Conservation (phyloP, 2,113 vertebrate species). For the Varanus komodoensis region DNA sequence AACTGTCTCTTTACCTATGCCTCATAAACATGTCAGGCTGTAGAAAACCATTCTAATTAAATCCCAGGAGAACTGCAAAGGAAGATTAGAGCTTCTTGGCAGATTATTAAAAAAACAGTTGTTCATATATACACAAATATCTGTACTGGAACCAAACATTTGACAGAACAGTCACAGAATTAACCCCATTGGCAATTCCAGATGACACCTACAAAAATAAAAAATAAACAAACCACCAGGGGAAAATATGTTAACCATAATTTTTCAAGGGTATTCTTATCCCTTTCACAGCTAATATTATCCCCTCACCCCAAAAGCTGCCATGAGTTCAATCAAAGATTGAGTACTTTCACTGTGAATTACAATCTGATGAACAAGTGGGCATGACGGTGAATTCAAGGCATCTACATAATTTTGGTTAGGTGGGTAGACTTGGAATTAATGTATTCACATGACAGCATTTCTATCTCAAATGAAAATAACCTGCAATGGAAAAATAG, state of each 20-base stretch:
- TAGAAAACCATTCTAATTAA: constrained; percentile 87
- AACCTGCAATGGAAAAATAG: background rate
- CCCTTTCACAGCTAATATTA: constrained; percentile 13
- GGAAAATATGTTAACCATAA: constrained; percentile 36
- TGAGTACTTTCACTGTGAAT: constrained; percentile 36
- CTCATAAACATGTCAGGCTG: constrained; percentile 87
- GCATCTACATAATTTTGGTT: background rate
- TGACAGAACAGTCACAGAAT: constrained; percentile 79
- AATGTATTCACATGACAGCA: background rate
- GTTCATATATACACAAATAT: constrained; percentile 85
- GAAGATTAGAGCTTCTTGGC: constrained; percentile 85
- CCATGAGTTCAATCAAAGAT: constrained; percentile 41
- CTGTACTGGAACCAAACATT: constrained; percentile 75
- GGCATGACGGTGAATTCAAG: constrained; percentile 3
- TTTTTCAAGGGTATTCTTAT: background rate
- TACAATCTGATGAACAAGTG: constrained; percentile 31
- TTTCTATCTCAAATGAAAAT: constrained; percentile 6
- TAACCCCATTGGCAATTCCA: constrained; percentile 72
- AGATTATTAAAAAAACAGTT: constrained; percentile 89
- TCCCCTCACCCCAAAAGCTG: background rate
- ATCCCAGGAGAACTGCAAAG: constrained; percentile 78
- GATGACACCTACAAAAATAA: constrained; percentile 21
- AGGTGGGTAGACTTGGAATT: constrained; percentile 15
- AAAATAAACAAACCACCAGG: background rate
- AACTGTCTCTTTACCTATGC: constrained; percentile 89